phyloP scores from a whole-genome alignment of 2,113 vertebrate species.

The Brachyhypopomus occidentalis region DNA sequence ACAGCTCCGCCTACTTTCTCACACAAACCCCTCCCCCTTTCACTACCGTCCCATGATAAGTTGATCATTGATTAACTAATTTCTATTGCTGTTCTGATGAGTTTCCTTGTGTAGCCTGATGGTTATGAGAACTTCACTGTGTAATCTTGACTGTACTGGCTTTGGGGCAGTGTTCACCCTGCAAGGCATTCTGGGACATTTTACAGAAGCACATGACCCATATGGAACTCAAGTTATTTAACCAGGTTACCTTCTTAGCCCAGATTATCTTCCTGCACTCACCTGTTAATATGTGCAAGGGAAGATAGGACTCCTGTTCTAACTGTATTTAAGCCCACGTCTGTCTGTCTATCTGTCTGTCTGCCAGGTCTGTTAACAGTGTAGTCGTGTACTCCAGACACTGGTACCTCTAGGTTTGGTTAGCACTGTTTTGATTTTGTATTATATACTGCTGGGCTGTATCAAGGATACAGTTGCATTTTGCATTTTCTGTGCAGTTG shows the following conservation, averaged over 20 bases:
- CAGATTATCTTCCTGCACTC: not conserved
- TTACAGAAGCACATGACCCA: no score
- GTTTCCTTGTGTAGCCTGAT: no score
- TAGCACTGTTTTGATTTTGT: no score
- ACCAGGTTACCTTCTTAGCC: not conserved
- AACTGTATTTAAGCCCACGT: not conserved
- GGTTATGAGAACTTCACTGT: no score
- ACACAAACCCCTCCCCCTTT: not conserved
- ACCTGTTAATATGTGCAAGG: constrained; percentile 3
- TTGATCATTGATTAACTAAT: no score
- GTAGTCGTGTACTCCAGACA: no score
- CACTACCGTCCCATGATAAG: not conserved
- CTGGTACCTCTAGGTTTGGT: no score
- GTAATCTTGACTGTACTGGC: no score
- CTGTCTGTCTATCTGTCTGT: not conserved
- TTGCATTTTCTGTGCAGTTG: not conserved
- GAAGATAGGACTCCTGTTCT: not conserved
- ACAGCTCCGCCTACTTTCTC: not conserved
- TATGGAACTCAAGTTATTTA: not conserved
- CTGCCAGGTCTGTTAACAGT: not conserved
- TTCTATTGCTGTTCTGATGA: no score
- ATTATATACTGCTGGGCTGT: not conserved
- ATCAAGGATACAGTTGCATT: not conserved
- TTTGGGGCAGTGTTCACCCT: no score
- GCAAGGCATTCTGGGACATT: no score